Conservation (phyloP, 2,797 vertebrate species). For the Semotilus atromaculatus region DNA sequence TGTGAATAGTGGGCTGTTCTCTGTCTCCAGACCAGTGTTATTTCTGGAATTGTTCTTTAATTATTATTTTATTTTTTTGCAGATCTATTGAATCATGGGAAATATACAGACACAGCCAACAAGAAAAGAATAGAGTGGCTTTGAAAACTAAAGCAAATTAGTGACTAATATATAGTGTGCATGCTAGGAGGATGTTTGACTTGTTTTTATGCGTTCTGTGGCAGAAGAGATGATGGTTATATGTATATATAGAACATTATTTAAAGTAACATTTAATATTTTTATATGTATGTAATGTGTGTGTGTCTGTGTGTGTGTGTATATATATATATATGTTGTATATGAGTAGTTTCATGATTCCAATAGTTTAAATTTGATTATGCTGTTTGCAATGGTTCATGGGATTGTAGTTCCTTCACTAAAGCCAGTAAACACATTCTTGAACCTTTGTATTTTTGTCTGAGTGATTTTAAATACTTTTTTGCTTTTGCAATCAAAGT, state of each 20-base stretch:
- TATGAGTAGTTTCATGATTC: background rate
- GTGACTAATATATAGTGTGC: background rate
- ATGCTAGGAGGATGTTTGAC: background rate
- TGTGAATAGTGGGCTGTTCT: background rate
- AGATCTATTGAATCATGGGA: conserved; percentile 14
- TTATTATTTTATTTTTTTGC: background rate
- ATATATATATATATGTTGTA: background rate
- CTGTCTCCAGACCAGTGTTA: background rate
- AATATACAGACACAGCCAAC: background rate
- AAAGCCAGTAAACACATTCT: background rate
- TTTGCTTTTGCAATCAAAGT: background rate
- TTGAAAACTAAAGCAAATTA: background rate
- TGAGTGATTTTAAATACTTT: background rate
- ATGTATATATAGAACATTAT: too few species aligned
- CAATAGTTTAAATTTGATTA: background rate
- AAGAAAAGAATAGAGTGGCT: background rate
- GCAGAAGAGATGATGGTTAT: background rate
- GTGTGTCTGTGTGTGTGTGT: background rate
- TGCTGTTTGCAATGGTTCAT: background rate
- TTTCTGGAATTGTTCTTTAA: background rate
- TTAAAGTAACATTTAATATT: too few species aligned
- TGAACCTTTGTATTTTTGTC: background rate
- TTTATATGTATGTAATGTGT: too few species aligned
- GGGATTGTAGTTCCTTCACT: background rate
- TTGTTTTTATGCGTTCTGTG: background rate